Evolutionary conservation across 2,113 vertebrate genomes (phyloP).

Genomic region (Anguilla rostrata): DNA sequence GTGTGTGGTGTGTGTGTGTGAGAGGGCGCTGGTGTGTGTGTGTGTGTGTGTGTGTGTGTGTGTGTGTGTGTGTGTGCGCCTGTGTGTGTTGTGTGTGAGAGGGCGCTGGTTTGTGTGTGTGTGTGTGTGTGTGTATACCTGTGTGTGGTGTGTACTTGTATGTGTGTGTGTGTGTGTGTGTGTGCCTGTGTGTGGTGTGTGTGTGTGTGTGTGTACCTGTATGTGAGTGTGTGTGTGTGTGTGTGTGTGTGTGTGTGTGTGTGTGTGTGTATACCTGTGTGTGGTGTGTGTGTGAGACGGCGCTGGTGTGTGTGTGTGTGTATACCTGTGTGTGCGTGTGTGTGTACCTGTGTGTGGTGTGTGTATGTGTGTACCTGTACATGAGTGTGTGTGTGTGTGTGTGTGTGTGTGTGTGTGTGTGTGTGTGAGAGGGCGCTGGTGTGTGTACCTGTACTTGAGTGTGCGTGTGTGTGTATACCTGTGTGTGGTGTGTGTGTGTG

Average conservation of each 20-base stretch:
- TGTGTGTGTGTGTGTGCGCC: neutral
- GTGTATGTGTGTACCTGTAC: too few relatives aligned
- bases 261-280: slow-evolving; percentile 17
- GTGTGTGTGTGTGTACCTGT: neutral
- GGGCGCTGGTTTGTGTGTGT: neutral
- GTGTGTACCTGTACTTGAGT: too few relatives aligned
- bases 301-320: neutral
- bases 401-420: too few relatives aligned
- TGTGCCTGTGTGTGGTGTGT: neutral
- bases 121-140: neutral
- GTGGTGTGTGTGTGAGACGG: slow-evolving; percentile 11
- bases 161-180: neutral
- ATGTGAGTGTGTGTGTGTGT: neutral
- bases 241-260: slow-evolving; percentile 20
- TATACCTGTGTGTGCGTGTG: neutral
- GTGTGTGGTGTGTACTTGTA: neutral
- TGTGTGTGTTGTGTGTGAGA: slow-evolving; percentile 21
- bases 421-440: too few relatives aligned
- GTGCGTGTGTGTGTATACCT: too few relatives aligned
- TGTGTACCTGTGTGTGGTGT: neutral
- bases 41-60: neutral
- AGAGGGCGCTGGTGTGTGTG: neutral
- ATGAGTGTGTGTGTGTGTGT: too few relatives aligned
- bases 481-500: too few relatives aligned
- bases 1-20: neutral